These are phyloP conservation scores for Synchiropus splendidus DNA, from an alignment of 2,113 vertebrate species.

Conservation along the genomic window DNA sequence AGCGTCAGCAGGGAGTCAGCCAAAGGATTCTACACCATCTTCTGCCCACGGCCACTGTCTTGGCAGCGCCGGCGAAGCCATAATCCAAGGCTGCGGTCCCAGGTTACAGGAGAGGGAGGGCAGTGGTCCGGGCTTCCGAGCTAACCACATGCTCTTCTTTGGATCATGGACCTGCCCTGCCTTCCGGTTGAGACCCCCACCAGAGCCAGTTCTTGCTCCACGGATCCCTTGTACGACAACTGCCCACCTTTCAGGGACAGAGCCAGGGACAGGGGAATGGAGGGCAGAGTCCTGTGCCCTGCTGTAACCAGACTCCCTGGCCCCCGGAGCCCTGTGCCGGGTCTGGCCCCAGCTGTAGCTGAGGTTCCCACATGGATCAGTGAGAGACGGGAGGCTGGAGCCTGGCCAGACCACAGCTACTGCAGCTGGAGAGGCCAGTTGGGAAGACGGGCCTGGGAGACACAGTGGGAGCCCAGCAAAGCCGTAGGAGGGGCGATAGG, in stretches of 20 bases:
- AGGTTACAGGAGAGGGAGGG: slow-evolving; percentile 31
- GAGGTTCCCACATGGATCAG: slow-evolving; percentile 48
- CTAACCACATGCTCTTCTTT: slow-evolving; percentile 25
- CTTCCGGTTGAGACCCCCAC: slow-evolving; percentile 44
- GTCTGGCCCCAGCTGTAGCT: slow-evolving; percentile 44
- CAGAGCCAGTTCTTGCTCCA: slow-evolving; percentile 48
- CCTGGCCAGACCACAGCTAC: slow-evolving; percentile 53
- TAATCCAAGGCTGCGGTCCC: slow-evolving; percentile 21
- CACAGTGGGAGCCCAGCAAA: slow-evolving; percentile 22
- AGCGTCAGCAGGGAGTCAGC: slow-evolving; percentile 20
- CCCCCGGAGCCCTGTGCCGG: slow-evolving; percentile 25
- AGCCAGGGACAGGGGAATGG: slow-evolving; percentile 36
- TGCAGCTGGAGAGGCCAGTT: slow-evolving; percentile 52
- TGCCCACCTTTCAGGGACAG: slow-evolving; percentile 33
- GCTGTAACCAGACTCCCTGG: slow-evolving; percentile 46
- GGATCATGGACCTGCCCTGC: slow-evolving; percentile 52
- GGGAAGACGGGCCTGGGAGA: slow-evolving; percentile 40
- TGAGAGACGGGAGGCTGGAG: slow-evolving; percentile 41
- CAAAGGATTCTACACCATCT: slow-evolving; percentile 21
- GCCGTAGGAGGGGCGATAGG: slow-evolving; percentile 21
- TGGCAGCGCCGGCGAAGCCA: slow-evolving; percentile 23
- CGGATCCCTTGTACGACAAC: slow-evolving; percentile 43
- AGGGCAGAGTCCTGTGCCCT: slow-evolving; percentile 28
- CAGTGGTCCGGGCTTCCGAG: slow-evolving; percentile 25
- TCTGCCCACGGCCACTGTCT: slow-evolving; percentile 15